A percentile compares a stretch with the other conserved stretches of the same genome.
phyloP scores from a whole-genome alignment of 2,113 vertebrate genomes.

The Ptyas mucosa region DNA sequence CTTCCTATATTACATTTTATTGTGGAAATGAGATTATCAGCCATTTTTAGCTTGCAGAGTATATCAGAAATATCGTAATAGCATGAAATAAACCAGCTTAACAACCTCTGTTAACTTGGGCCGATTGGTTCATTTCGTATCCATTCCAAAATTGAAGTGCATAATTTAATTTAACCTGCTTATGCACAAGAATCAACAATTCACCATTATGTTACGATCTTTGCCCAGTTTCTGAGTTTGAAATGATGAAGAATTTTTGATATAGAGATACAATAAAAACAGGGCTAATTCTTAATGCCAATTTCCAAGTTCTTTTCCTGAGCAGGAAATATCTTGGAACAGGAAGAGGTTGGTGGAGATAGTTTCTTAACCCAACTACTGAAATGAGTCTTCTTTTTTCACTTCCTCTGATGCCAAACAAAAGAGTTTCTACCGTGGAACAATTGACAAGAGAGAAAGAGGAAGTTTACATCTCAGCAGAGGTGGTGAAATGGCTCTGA shows the following conservation, averaged over 20 bases:
- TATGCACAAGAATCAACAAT: neutral
- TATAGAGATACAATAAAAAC: neutral
- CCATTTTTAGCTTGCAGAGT: conserved; percentile 16
- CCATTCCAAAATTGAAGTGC: conserved; percentile 23
- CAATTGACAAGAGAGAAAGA: neutral
- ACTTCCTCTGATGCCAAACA: too few relatives aligned
- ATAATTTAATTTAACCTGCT: conserved; percentile 3
- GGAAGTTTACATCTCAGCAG: neutral
- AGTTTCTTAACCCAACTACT: too few relatives aligned
- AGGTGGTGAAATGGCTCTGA: neutral
- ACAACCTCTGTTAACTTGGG: conserved; percentile 34
- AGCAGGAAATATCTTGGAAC: neutral
- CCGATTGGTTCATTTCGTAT: conserved; percentile 12
- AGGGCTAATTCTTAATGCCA: neutral
- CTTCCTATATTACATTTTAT: conserved; percentile 40
- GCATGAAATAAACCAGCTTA: conserved; percentile 43
- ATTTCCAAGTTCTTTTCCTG: neutral
- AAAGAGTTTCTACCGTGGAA: too few relatives aligned
- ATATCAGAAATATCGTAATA: conserved; percentile 53
- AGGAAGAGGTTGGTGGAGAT: neutral
- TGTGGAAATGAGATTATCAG: conserved; percentile 33
- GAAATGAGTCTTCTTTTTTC: neutral
- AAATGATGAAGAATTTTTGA: neutral
- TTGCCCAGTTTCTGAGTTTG: neutral
- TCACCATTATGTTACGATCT: neutral